Conservation (phyloP, 37 sponge, comb jelly and placozoan genomes). For the Crambe crambe region DNA sequence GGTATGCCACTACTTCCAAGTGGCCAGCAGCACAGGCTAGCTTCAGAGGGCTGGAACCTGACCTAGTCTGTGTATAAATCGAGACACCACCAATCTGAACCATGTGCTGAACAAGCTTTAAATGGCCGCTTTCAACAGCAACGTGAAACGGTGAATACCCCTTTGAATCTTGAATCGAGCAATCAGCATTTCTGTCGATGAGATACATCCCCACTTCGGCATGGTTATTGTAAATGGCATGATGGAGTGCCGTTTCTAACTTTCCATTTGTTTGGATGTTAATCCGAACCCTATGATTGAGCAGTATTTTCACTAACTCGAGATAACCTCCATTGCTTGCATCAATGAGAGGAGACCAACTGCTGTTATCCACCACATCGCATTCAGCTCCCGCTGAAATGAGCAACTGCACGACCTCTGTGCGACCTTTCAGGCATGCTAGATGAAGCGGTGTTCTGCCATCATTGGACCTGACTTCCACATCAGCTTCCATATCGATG, state of each 20-base stretch:
- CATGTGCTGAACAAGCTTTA: slow-evolving; percentile 56
- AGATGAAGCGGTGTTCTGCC: slow-evolving; percentile 66
- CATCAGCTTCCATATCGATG: slow-evolving; percentile 44
- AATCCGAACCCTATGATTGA: slow-evolving; percentile 67
- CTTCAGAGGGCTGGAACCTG: slow-evolving; percentile 41
- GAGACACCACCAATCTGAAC: slow-evolving; percentile 23
- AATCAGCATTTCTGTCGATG: slow-evolving; percentile 44
- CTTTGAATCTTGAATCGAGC: slow-evolving; percentile 15
- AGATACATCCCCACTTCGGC: slow-evolving; percentile 57
- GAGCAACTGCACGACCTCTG: slow-evolving; percentile 60
- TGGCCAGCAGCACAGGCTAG: slow-evolving; percentile 66
- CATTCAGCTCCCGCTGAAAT: slow-evolving; percentile 56
- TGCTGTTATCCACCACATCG: slow-evolving; percentile 62
- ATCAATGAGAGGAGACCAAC: slow-evolving; percentile 80
- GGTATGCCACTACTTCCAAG: slow-evolving; percentile 62
- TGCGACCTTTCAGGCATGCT: slow-evolving; percentile 70
- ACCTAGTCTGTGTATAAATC: slow-evolving; percentile 42
- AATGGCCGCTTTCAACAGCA: slow-evolving; percentile 54
- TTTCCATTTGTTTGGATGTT: slow-evolving; percentile 54
- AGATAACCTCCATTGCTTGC: slow-evolving; percentile 72
- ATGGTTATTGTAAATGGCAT: slow-evolving; percentile 59
- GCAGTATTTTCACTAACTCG: slow-evolving; percentile 73
- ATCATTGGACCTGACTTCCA: slow-evolving; percentile 66
- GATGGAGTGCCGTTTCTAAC: slow-evolving; percentile 72
- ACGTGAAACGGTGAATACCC: slow-evolving; percentile 71